These are phyloP conservation scores for Saxidomus purpurata DNA, from an alignment of 1,140 invertebrate genomes.

Conservation along the genomic window DNA sequence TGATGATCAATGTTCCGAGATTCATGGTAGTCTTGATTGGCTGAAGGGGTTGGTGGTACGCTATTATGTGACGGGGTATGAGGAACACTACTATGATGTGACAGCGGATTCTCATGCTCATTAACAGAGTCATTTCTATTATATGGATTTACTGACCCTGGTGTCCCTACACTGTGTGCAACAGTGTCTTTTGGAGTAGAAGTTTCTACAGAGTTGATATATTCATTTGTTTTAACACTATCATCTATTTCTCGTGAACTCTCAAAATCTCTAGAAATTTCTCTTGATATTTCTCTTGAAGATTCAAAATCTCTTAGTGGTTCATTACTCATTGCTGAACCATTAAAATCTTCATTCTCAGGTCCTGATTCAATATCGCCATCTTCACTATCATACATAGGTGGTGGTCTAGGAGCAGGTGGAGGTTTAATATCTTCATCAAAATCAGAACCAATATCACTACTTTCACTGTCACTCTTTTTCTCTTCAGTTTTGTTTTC, in stretches of 20 bases:
- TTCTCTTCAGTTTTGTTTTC: constrained; percentile 53
- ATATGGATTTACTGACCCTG: constrained; percentile 63
- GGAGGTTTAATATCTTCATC: constrained; percentile 76
- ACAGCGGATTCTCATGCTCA: constrained; percentile 59
- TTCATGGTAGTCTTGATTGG: constrained; percentile 60
- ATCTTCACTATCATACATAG: constrained; percentile 77
- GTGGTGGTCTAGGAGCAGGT: constrained; percentile 74
- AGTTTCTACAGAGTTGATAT: constrained; percentile 63
- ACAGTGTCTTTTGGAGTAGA: constrained; percentile 61
- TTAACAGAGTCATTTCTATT: constrained; percentile 64
- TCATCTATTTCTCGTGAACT: constrained; percentile 67
- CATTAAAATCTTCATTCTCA: constrained; percentile 72
- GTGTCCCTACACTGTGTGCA: constrained; percentile 52
- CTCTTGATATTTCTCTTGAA: constrained; percentile 70
- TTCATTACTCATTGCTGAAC: constrained; percentile 65
- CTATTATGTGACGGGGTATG: constrained; percentile 69
- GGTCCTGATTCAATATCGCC: constrained; percentile 77
- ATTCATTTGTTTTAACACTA: constrained; percentile 65
- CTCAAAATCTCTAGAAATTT: constrained; percentile 66
- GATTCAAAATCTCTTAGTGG: constrained; percentile 76
- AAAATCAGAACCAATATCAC: constrained; percentile 75
- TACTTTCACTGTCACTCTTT: constrained; percentile 72
- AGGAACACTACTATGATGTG: constrained; percentile 70
- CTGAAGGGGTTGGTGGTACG: constrained; percentile 49
- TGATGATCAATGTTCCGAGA: constrained; percentile 55